Base-by-base conservation (phyloP, 2,113 vertebrate species). In the Synchiropus splendidus region DNA sequence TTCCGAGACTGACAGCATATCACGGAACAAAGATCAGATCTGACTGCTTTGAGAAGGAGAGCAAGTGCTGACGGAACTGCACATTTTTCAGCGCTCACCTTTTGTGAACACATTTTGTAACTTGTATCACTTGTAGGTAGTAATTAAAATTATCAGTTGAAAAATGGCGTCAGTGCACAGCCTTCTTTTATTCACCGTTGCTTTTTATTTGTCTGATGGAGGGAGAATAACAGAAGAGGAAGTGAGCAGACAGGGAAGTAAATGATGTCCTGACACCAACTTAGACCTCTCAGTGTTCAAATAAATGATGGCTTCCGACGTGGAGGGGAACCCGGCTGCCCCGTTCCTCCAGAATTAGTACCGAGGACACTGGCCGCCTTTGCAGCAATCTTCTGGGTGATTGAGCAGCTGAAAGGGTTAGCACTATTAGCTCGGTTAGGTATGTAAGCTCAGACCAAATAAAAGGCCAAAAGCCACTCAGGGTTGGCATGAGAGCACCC, bases 1-100 rank as follows among this genome's bases (percentile, higher is more conserved):
- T 77, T 77, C 84, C 83, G 57, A 85, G 54, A 63, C 69, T 80
- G 77, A 80, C 80, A 77, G 72, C 74, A 58, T 67, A 42, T 77
- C 75, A 77, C 51, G 61, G 56, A 50, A 78, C 73, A 77, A 77
- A 74, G 69, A 76, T 79, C 59, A 45, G 66, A 64, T 72, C 78
- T 67, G 67, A 59, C 67, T 43, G 48, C 52, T 8, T 27, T 27
- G 4, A 8, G 4, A 27, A 5, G 8, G 8, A 27, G 21, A 27
- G 21, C 21, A 8, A 27, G 21, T 4, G 8, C 8, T 27, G 21
- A 5, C 8, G 21, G 21, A 8, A 4, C 8, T 8, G 4, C 21
- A 8, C n/a, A 27, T 27, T 27, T 27, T 27, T 27, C 4, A 27
- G n/a, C n/a, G n/a, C n/a, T n/a, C n/a, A n/a, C n/a, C n/a, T n/a